Evolutionary conservation across 2,797 vertebrate species (phyloP).

Genomic region (Pangasius mekongensis): DNA sequence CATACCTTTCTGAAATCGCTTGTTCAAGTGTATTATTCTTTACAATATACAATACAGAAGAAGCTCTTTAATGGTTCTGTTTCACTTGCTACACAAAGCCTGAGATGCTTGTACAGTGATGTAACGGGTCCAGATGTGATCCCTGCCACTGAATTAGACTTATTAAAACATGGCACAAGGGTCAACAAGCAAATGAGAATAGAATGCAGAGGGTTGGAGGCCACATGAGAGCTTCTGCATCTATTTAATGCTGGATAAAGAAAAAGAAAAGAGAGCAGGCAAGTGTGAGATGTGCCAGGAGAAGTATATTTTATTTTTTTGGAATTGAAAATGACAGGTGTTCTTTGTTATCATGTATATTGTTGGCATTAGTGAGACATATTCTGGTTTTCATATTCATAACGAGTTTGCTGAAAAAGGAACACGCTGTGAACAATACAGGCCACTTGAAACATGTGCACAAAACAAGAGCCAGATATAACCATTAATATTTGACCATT

Average conservation of each 20-base stretch:
- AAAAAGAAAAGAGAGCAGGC: neutral
- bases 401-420: slow-evolving; percentile 59
- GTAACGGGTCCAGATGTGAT: slow-evolving; percentile 50
- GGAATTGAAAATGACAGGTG: slow-evolving; percentile 52
- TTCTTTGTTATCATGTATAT: slow-evolving; percentile 45
- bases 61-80: slow-evolving; percentile 34
- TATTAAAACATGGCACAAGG: slow-evolving; percentile 46
- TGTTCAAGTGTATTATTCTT: slow-evolving; percentile 9
- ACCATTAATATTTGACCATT: slow-evolving; percentile 50
- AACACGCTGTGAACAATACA: slow-evolving; percentile 62
- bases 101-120: slow-evolving; percentile 47
- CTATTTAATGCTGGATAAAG: slow-evolving; percentile 58
- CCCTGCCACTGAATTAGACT: slow-evolving; percentile 50
- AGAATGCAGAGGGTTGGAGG: slow-evolving; percentile 53
- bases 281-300: neutral
- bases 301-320: slow-evolving; percentile 28
- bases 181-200: slow-evolving; percentile 32
- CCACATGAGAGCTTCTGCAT: slow-evolving; percentile 62
- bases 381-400: slow-evolving; percentile 66
- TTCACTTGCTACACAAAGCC: slow-evolving; percentile 37
- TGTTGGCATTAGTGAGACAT: slow-evolving; percentile 49
- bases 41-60: slow-evolving; percentile 19
- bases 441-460: slow-evolving; percentile 59
- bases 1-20: slow-evolving; percentile 62
- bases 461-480: slow-evolving; percentile 61